Base-by-base conservation (phyloP, 2,888 invertebrate genomes). In the Cremastinae sp. region DNA sequence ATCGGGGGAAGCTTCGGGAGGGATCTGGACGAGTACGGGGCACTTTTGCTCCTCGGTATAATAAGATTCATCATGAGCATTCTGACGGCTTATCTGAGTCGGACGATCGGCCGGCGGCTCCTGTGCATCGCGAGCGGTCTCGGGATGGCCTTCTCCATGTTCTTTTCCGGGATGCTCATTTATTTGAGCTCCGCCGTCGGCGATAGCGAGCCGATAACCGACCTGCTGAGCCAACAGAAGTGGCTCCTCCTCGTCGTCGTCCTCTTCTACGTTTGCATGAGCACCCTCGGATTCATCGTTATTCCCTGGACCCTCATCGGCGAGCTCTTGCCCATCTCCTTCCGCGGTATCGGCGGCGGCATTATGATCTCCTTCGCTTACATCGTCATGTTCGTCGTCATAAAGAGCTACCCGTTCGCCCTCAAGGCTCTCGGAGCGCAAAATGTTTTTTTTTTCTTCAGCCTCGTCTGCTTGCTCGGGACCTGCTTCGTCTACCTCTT, bases 231-330 rank as follows among this genome's bases (percentile, higher is more conserved):
- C 8, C 85, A 86, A 64, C 83, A 84, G 58, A 89, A 90, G 56
- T 90, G 91, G 84, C 74, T 92, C 4, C 80, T 91, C 0, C 80
- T 92, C 10, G 83, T 91, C 2, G 90, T 91, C 56, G 85, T 92
- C 7, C 84, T 92, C 14, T 87, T 90, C 4, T 93, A 92, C 83
- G 91, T 92, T 4, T 91, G 91, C 74, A 91, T 91, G 77, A 91
- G 92, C 79, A 90, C 92, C 0, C 79, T 92, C 7, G 93, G 93
- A 0, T 90, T 91, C 81, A 84, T 92, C 62, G 91, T 92, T 5
- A 92, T 93, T 68, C 93, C 93, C 0, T 93, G 93, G 93, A 91
- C 92, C 2, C 81, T 93, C 20, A 91, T 92, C 18, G 89, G 90
- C 3, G 92, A 92, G 85, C 81, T 93, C 8, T 82, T 92, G 36